Percentiles rank a stretch among this genome's conserved stretches.
Conservation (phyloP, 2,797 vertebrate species). For the Garrulus glandarius region DNA sequence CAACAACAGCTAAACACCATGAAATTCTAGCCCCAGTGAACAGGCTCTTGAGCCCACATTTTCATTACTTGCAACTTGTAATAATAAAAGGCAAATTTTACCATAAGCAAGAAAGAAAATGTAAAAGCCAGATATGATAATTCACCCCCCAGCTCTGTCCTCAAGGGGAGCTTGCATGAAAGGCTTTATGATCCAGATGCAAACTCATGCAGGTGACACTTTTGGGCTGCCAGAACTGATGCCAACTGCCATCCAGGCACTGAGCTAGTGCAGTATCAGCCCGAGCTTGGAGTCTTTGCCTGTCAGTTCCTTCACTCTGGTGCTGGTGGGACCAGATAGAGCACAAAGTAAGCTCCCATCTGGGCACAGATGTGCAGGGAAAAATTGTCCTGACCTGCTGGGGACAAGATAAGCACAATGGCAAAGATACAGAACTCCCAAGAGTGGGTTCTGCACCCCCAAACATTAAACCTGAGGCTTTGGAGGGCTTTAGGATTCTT, state of each 20-base stretch:
- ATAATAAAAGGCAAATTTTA: neutral
- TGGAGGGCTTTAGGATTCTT: neutral
- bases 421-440: neutral
- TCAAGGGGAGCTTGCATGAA: neutral
- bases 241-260: neutral
- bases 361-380: neutral
- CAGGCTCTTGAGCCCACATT: neutral
- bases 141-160: neutral
- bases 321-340: neutral
- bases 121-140: neutral
- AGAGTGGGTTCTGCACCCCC: neutral
- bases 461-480: neutral
- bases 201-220: neutral
- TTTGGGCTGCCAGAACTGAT: neutral
- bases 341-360: neutral
- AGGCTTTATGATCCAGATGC: neutral
- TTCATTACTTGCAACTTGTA: neutral
- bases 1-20: neutral
- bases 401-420: neutral
- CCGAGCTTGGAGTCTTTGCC: rapidly evolving
- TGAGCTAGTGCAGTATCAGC: neutral
- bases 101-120: neutral
- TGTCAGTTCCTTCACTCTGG: neutral
- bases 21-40: neutral
- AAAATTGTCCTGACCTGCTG: neutral